Evolutionary conservation across 2,888 invertebrate species (phyloP), one percentile per base, ranked within the genome.

Genomic region (Amitus sp.): DNA sequence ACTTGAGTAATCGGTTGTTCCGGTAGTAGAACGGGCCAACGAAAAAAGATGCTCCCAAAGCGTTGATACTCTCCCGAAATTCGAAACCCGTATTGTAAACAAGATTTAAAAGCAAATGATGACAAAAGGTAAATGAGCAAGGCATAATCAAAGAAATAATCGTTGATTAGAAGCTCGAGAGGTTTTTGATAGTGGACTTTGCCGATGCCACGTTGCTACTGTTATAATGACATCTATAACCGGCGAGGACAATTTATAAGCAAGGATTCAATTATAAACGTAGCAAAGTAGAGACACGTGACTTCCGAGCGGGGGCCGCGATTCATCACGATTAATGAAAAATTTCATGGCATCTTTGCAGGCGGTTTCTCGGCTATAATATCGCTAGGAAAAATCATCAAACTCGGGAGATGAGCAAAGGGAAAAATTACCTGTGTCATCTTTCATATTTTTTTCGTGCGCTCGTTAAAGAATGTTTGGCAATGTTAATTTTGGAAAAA

Each of bases 251-350:
- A 59, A 30, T 49, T 9, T 13, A 15, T 37, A 37, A 37, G 4
- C 48, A 51, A 57, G 57, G 51, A 61, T 65, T 65, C 64, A 65
- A 65, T 65, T 65, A 61, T 56, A 60, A 61, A 65, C 60, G 50
- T 37, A 37, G 47, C 64, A 57, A 61, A 61, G 54, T 54, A 63
- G 63, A 56, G 51, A 23, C 64, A 58, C 64, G 59, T 64, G 64
- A 64, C 64, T 56, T 64, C 64, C 64, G 64, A 59, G 12, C 56
- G 17, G 39, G 57, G 47, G 47, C 47, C 40, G 49, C 56, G 52
- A 64, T 64, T 42, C 47, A 50, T 57, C 40, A 46, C 56, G 52
- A 64, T 64, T 42, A 50, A 50, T 57, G 49, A 50, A 47, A 50
- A 50, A 55, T 46, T 30, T 54, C 19, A 23, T 7, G 23, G 23